Evolutionary conservation across 1,140 invertebrate species (phyloP), one percentile per base, ranked within the genome.

Genomic region (Maniola jurtina): DNA sequence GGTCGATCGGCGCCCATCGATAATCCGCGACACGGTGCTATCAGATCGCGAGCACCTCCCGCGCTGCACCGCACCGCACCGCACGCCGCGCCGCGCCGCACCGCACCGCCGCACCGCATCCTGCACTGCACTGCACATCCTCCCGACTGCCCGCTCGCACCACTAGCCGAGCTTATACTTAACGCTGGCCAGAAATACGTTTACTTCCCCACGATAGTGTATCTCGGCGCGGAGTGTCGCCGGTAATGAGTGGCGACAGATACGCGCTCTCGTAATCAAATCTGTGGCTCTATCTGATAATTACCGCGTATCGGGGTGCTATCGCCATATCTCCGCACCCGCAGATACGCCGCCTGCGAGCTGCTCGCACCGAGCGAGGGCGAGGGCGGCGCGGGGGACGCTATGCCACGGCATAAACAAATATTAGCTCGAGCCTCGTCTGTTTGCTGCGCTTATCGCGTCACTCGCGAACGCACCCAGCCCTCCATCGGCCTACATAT

Each of bases 281-380:
- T 88, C 86, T 87, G 72, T 80, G 73, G 73, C 78, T 84, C 71
- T 89, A 89, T 89, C 86, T 87, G 86, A 89, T 89, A 89, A 88
- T 86, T 86, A 84, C 64, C 71, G 73, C 66, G 61, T 88, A 89
- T 87, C 86, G 69, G 77, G 79, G 82, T 85, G 77, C 66, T 85
- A 85, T 86, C 83, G 76, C 74, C 76, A 78, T 85, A 86, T 83
- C 78, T 81, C 75, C 64, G 77, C 74, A 56, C 71, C 72, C 71
- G 69, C 69, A 80, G 77, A 81, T 83, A 80, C 63, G 65, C 63
- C 61, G 60, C 16, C 45, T 33, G 25, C 48, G 62, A 52, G 15
- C 16, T 61, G 40, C 59, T 48, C 55, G 69, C 25, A 5, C 11
- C 52, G 56, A 38, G 64, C 58, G 55, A 52, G 64, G 63, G 57